phyloP scores from a whole-genome alignment of 2,888 invertebrate genomes.

The Anodontia alba region DNA sequence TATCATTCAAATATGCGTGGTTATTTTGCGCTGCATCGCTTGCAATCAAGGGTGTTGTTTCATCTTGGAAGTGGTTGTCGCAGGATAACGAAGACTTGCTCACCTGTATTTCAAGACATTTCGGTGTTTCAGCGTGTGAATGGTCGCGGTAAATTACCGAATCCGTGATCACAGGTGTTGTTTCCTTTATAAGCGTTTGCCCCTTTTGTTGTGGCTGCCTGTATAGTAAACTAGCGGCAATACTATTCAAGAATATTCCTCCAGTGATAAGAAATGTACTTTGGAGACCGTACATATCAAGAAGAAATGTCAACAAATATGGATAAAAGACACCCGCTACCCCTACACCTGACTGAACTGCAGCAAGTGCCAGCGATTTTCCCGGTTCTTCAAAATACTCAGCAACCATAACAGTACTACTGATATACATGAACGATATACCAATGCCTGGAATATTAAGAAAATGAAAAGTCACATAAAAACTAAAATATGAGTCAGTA shows the following conservation, averaged over 20 bases:
- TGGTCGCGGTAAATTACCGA: neutral
- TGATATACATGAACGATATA: neutral
- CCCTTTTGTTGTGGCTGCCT: neutral
- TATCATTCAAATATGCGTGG: neutral
- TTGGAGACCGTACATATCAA: neutral
- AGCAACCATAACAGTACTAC: neutral
- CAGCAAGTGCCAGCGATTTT: neutral
- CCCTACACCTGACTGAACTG: neutral
- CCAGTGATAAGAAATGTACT: neutral
- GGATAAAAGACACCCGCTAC: slow-evolving; percentile 4
- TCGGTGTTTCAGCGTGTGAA: neutral
- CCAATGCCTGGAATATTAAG: neutral
- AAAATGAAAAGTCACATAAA: too few species aligned
- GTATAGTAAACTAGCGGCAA: neutral
- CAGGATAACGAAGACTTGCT: neutral
- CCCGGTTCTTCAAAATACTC: neutral
- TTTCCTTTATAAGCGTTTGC: neutral
- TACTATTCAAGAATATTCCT: neutral
- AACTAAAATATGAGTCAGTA: too few species aligned
- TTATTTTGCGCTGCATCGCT: too few species aligned
- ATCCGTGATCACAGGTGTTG: neutral
- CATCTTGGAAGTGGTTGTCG: neutral
- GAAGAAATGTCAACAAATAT: neutral
- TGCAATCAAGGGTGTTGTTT: too few species aligned
- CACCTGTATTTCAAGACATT: neutral